Percentiles rank a stretch among this genome's conserved stretches.
phyloP scores from a whole-genome alignment of 1,140 invertebrate species.

The Calycopis cecrops region DNA sequence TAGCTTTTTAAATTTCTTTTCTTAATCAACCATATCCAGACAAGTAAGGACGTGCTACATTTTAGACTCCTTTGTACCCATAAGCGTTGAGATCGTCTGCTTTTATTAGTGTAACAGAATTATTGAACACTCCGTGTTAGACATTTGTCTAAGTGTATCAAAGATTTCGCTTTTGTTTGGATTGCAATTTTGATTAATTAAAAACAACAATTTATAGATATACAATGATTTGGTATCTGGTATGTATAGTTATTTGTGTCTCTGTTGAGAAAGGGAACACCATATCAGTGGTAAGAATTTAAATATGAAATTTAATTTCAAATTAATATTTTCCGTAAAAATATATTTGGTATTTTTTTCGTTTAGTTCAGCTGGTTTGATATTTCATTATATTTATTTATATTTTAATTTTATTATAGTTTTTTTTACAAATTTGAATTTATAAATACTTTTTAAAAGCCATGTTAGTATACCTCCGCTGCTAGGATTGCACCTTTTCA shows the following conservation, averaged over 20 bases:
- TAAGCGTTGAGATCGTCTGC: conserved; percentile 47
- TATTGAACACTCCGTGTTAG: conserved; percentile 30
- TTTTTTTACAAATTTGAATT: too few relatives aligned
- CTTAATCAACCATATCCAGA: background rate
- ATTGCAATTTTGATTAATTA: background rate
- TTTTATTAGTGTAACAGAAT: conserved; percentile 64
- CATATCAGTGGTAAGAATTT: conserved; percentile 25
- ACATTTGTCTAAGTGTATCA: conserved; percentile 16
- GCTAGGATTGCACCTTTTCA: too few relatives aligned
- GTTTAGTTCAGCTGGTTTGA: background rate
- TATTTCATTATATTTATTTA: too few relatives aligned
- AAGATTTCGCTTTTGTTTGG: background rate
- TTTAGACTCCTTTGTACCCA: conserved; percentile 47
- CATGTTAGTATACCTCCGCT: too few relatives aligned
- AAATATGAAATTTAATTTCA: too few relatives aligned
- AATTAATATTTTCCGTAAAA: too few relatives aligned
- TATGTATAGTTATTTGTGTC: conserved; percentile 28
- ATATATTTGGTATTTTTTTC: background rate
- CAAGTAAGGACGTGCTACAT: conserved; percentile 36
- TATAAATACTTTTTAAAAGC: too few relatives aligned
- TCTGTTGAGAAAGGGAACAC: conserved; percentile 24
- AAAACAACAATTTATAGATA: background rate
- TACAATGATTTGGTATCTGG: conserved; percentile 29
- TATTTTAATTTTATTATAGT: too few relatives aligned
- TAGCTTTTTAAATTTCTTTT: conserved; percentile 26